Evolutionary conservation across 2,888 invertebrate species (phyloP).

Genomic region (Dermolepida albohirtum): DNA sequence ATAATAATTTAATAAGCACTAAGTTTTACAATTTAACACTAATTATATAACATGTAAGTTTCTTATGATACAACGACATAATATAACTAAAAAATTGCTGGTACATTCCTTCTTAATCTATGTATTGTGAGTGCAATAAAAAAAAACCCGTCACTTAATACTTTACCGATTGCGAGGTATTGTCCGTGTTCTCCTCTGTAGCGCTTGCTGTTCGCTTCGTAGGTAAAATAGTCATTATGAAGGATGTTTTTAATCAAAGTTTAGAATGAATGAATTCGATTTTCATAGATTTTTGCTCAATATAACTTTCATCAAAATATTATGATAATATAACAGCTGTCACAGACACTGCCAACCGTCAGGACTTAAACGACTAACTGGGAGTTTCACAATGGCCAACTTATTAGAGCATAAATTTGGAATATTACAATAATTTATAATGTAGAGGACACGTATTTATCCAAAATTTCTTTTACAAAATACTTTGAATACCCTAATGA

Average conservation of each 20-base stretch:
- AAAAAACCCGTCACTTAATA: constrained; percentile 40
- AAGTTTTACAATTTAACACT: not conserved
- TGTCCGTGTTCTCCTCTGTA: constrained; percentile 61
- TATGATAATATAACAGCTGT: constrained; percentile 51
- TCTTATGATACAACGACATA: not conserved
- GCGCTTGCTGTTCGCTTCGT: constrained; percentile 59
- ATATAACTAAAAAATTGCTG: not conserved
- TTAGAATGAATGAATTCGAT: constrained; percentile 16
- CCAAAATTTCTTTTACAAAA: too few species aligned
- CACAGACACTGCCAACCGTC: constrained; percentile 40
- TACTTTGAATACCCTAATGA: too few species aligned
- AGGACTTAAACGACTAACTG: not conserved
- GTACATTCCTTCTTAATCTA: constrained; percentile 10
- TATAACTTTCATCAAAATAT: constrained; percentile 48
- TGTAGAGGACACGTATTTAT: too few species aligned
- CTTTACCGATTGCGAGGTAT: constrained; percentile 60
- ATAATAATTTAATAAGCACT: not conserved
- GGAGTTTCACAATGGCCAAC: not conserved
- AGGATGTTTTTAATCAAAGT: constrained; percentile 9
- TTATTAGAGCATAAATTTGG: too few species aligned
- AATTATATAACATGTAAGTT: constrained; percentile 7
- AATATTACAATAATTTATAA: too few species aligned
- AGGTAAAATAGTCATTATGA: constrained; percentile 63
- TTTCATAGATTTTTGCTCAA: constrained; percentile 20
- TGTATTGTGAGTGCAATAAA: constrained; percentile 14